A percentile compares a stretch with the other conserved stretches of the same genome.
phyloP scores from a whole-genome alignment of 1,140 invertebrate genomes.

The Cydia splendana region DNA sequence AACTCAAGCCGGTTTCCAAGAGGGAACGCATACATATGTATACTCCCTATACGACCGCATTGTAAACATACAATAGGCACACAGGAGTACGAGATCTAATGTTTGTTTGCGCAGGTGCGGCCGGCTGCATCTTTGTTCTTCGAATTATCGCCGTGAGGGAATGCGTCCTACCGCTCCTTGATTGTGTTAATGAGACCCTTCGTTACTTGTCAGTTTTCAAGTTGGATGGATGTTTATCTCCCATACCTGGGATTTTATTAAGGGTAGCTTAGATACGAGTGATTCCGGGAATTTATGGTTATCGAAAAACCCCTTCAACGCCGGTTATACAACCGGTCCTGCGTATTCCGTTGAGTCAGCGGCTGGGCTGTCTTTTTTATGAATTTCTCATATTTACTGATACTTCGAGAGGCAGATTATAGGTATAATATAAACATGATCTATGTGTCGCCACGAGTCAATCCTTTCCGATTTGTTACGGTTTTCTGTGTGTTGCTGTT shows the following conservation, averaged over 20 bases:
- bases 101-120: conserved; percentile 74
- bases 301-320: neutral
- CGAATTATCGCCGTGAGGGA: conserved; percentile 63
- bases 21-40: conserved; percentile 6
- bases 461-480: no score
- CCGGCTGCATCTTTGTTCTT: conserved; percentile 68
- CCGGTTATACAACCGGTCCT: conserved; percentile 7
- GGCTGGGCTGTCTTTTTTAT: neutral
- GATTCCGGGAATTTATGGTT: neutral
- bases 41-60: conserved; percentile 1
- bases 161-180: conserved; percentile 21
- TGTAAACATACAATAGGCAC: conserved; percentile 26
- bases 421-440: no score
- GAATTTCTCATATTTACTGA: neutral
- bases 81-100: conserved; percentile 40
- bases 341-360: conserved; percentile 11
- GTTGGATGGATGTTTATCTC: conserved; percentile 1
- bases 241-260: conserved; percentile 14
- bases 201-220: conserved; percentile 3
- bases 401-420: neutral
- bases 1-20: neutral
- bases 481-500: no score
- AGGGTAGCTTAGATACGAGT: neutral
- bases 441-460: no score
- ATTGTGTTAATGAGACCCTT: conserved; percentile 27